Percentiles rank a stretch among this genome's conserved stretches.
Evolutionary conservation across 2,888 invertebrate species (phyloP).

Genomic region (Amblyteles armatorius): DNA sequence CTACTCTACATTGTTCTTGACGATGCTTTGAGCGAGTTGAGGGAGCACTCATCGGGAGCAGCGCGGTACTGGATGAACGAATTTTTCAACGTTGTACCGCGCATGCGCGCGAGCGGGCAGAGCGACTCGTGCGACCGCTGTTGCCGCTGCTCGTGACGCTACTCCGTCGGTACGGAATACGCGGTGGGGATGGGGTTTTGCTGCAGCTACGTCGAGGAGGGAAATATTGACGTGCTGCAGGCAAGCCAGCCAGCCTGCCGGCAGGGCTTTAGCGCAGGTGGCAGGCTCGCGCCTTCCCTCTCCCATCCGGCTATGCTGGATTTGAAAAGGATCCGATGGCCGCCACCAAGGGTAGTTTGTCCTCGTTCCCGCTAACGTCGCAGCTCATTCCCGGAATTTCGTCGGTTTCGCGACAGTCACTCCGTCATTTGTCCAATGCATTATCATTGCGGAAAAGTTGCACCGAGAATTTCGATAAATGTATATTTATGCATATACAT

Average conservation of each 20-base stretch:
- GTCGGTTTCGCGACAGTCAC: constrained; percentile 32
- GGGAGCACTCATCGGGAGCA: neutral
- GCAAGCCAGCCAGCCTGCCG: constrained; percentile 76
- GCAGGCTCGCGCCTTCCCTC: constrained; percentile 69
- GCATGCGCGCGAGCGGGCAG: constrained; percentile 21
- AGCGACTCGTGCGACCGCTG: constrained; percentile 30
- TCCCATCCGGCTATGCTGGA: constrained; percentile 2
- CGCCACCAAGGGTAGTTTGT: constrained; percentile 22
- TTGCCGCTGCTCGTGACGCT: neutral
- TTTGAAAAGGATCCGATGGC: constrained; percentile 36
- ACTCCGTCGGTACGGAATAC: constrained; percentile 63
- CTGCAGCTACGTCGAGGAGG: constrained; percentile 70
- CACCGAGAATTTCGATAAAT: neutral
- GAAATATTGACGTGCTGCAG: constrained; percentile 80
- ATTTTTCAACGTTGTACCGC: neutral
- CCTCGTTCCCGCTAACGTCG: neutral
- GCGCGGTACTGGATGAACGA: constrained; percentile 8
- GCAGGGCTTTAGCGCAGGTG: constrained; percentile 79
- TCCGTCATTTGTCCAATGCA: neutral
- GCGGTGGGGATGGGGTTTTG: constrained; percentile 71
- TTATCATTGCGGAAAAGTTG: neutral
- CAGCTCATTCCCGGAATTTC: constrained; percentile 35
- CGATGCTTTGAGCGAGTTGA: constrained; percentile 16
- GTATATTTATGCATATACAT: too few species aligned
- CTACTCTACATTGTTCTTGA: constrained; percentile 22